These are phyloP conservation scores for Popillia japonica DNA, from an alignment of 1,140 invertebrate species.

Conservation along the genomic window DNA sequence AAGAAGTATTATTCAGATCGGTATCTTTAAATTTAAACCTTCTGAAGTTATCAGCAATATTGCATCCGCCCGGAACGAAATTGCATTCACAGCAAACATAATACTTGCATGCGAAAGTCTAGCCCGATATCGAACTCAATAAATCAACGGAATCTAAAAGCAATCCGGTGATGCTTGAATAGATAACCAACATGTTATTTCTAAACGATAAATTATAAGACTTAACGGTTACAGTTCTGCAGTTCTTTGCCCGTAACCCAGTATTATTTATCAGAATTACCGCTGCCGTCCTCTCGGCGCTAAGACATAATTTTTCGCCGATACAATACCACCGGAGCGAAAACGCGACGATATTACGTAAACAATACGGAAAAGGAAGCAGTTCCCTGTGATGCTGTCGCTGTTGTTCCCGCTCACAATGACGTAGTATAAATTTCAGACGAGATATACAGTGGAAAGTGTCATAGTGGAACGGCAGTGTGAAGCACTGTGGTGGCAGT, in stretches of 20 bases:
- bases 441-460: slow-evolving; percentile 20
- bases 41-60: too few species aligned
- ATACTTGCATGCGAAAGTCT: not conserved
- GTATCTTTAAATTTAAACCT: too few species aligned
- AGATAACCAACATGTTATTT: not conserved
- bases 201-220: not conserved
- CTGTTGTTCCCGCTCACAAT: slow-evolving; percentile 23
- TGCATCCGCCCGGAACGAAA: too few species aligned
- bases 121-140: not conserved
- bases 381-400: slow-evolving; percentile 3
- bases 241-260: not conserved
- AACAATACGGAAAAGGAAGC: slow-evolving; percentile 33
- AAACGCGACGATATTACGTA: slow-evolving; percentile 29
- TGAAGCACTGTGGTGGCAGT: not conserved
- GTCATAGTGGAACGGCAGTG: not conserved
- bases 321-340: slow-evolving; percentile 10
- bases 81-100: too few species aligned
- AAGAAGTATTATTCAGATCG: too few species aligned
- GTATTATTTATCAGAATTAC: slow-evolving; percentile 13
- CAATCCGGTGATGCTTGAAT: not conserved
- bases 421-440: slow-evolving; percentile 31
- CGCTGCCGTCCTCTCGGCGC: slow-evolving; percentile 13
- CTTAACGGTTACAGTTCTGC: not conserved
- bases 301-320: slow-evolving; percentile 22
- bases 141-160: not conserved